Evolutionary conservation across 2,888 invertebrate genomes (phyloP).

Genomic region (Zaprionus obscuricornis): DNA sequence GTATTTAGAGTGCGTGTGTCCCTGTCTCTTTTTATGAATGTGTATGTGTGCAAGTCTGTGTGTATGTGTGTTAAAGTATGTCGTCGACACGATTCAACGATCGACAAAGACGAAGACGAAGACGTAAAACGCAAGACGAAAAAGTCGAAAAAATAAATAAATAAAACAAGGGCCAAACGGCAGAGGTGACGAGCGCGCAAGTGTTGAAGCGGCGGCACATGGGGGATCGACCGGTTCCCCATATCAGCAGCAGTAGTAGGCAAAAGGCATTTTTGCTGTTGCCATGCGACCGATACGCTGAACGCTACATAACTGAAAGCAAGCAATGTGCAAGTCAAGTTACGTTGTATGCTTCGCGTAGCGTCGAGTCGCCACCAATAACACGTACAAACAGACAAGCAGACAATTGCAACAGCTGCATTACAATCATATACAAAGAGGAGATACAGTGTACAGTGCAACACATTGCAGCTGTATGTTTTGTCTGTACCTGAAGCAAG

Average conservation of each 20-base stretch:
- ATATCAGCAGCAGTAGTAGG: conserved; percentile 32
- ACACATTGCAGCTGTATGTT: not conserved
- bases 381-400: conserved; percentile 8
- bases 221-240: conserved; percentile 57
- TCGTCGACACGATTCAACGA: conserved; percentile 46
- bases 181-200: conserved; percentile 2
- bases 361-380: conserved; percentile 1
- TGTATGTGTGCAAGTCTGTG: not conserved
- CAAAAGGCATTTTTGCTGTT: conserved; percentile 37
- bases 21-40: too few relatives aligned
- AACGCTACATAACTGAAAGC: conserved; percentile 23
- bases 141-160: too few relatives aligned
- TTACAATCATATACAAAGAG: conserved; percentile 33
- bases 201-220: not conserved
- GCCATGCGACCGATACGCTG: conserved; percentile 40
- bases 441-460: not conserved
- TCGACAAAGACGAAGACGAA: conserved; percentile 33
- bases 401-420: conserved; percentile 9
- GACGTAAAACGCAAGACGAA: conserved; percentile 5
- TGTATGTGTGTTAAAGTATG: conserved; percentile 22
- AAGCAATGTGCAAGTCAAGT: conserved; percentile 16
- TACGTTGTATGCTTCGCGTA: too few relatives aligned
- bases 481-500: too few relatives aligned
- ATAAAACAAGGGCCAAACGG: not conserved
- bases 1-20: conserved; percentile 11